Evolutionary conservation across 2,888 invertebrate genomes (phyloP).

Genomic region (Melolontha melolontha): DNA sequence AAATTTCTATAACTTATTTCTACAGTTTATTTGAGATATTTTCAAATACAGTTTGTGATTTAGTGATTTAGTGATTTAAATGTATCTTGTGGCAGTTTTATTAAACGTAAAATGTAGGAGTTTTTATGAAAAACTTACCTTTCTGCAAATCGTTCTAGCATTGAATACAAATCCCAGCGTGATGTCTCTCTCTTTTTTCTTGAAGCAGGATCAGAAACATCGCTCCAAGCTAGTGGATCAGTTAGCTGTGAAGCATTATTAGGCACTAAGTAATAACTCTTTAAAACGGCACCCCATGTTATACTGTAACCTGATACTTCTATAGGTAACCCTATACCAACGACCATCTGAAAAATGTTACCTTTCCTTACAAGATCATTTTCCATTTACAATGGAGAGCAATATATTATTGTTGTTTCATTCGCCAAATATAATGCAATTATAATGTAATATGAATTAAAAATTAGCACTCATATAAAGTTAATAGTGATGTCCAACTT

Average conservation of each 20-base stretch:
- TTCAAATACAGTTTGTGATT: too few relatives aligned
- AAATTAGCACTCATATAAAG: too few relatives aligned
- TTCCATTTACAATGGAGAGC: too few relatives aligned
- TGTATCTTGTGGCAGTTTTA: too few relatives aligned
- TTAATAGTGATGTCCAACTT: too few relatives aligned
- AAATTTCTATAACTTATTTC: too few relatives aligned
- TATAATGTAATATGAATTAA: too few relatives aligned
- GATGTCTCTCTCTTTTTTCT: constrained; percentile 55
- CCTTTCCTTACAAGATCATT: neutral
- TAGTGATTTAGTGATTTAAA: too few relatives aligned
- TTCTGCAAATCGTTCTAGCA: constrained; percentile 57
- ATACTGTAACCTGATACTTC: constrained; percentile 73
- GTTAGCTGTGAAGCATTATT: constrained; percentile 73
- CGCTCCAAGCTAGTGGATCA: constrained; percentile 56
- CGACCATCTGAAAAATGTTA: constrained; percentile 69
- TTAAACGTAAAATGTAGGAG: too few relatives aligned
- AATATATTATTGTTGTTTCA: too few relatives aligned
- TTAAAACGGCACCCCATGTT: constrained; percentile 75
- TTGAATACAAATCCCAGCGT: constrained; percentile 60
- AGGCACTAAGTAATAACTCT: constrained; percentile 76
- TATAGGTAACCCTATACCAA: constrained; percentile 76
- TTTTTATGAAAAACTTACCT: constrained; percentile 52
- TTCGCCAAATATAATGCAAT: constrained; percentile 42
- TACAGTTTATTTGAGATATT: too few relatives aligned
- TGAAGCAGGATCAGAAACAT: constrained; percentile 9